Conservation (phyloP, 2,888 invertebrate genomes). For the Nysson spinosus region DNA sequence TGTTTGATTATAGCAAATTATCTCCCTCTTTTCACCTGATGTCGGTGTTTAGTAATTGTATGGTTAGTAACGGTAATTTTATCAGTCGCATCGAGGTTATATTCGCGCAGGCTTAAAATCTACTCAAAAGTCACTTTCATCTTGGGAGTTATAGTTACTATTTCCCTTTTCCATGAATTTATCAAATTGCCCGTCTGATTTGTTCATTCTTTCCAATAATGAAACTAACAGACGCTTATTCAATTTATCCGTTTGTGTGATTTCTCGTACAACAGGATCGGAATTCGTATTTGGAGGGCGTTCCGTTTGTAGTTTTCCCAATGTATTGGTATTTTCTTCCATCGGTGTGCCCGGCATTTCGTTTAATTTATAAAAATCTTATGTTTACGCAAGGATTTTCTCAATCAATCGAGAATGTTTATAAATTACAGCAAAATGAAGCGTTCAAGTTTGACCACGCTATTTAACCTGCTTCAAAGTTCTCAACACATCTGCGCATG, state of each 20-base stretch:
- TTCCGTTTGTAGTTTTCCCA: slow-evolving; percentile 50
- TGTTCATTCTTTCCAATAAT: slow-evolving; percentile 81
- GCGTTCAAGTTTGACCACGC: too few species aligned
- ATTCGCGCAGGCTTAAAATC: slow-evolving; percentile 17
- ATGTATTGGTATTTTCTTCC: slow-evolving; percentile 46
- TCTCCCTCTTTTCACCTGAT: too few species aligned
- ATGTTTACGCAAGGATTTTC: background rate
- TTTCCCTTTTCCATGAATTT: slow-evolving; percentile 70
- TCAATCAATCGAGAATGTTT: too few species aligned
- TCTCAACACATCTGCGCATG: too few species aligned
- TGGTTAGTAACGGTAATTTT: slow-evolving; percentile 18
- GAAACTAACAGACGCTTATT: slow-evolving; percentile 84
- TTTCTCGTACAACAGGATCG: slow-evolving; percentile 75
- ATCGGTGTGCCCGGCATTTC: slow-evolving; percentile 72
- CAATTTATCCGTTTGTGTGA: slow-evolving; percentile 83
- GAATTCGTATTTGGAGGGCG: slow-evolving; percentile 40
- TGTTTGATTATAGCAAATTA: too few species aligned
- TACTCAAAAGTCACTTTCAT: slow-evolving; percentile 71
- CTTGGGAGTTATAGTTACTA: slow-evolving; percentile 73
- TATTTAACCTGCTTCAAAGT: too few species aligned
- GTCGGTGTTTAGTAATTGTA: slow-evolving; percentile 17
- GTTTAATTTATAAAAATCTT: background rate
- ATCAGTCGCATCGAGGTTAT: slow-evolving; percentile 28
- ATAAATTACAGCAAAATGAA: too few species aligned
- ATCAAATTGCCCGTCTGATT: slow-evolving; percentile 63